phyloP scores from a whole-genome alignment of 2,888 invertebrate species.

The Hemicrepidius hirtus region DNA sequence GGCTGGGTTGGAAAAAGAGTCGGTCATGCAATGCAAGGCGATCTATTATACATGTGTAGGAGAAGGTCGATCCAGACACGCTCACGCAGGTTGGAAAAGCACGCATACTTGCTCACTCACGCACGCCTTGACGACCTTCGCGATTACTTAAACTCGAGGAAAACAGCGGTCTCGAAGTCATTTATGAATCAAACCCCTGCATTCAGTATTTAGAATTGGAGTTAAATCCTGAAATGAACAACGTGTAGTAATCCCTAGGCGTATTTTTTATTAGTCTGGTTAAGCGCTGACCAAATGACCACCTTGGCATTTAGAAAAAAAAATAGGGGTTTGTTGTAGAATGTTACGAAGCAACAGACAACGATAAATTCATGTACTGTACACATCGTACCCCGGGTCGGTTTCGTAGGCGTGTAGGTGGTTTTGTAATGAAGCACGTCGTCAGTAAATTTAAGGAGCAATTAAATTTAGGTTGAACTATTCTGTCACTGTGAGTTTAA shows the following conservation, averaged over 20 bases:
- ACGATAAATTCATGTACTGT: conserved; percentile 5
- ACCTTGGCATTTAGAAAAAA: conserved; percentile 2
- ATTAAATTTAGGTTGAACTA: conserved; percentile 50
- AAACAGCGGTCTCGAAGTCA: conserved; percentile 22
- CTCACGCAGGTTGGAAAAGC: conserved; percentile 38
- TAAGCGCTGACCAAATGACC: conserved; percentile 12
- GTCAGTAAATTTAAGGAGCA: conserved; percentile 50
- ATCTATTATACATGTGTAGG: conserved; percentile 47
- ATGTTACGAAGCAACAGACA: not conserved
- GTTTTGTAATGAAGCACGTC: conserved; percentile 48
- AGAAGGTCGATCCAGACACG: conserved; percentile 42
- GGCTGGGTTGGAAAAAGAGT: conserved; percentile 27
- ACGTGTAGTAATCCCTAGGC: not conserved
- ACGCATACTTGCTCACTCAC: conserved; percentile 39
- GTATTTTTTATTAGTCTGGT: not conserved
- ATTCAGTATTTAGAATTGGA: conserved; percentile 10
- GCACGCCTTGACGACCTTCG: conserved; percentile 28
- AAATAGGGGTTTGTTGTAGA: conserved; percentile 6
- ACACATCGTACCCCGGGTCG: conserved; percentile 7
- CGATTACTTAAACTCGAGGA: conserved; percentile 25
- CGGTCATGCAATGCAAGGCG: conserved; percentile 43
- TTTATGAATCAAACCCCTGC: conserved; percentile 3
- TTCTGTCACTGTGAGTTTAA: conserved; percentile 49
- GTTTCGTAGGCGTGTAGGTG: conserved; percentile 24
- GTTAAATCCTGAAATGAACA: not conserved